Conservation (phyloP, 2,113 vertebrate genomes). For the Actinemys pallida region DNA sequence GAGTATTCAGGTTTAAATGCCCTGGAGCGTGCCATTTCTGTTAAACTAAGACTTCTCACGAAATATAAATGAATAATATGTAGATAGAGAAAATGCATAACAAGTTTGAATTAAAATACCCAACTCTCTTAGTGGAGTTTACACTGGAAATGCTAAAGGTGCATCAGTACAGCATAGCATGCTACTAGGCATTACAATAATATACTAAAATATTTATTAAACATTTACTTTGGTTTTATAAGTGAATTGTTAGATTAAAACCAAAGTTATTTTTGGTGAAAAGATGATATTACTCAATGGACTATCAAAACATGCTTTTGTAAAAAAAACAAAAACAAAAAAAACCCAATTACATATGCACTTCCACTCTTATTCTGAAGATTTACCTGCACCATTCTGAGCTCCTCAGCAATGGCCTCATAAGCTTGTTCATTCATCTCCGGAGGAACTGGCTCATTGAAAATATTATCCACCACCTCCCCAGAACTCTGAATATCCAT, state of each 20-base stretch:
- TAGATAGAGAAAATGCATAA: not conserved
- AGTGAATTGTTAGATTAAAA: not conserved
- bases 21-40: not conserved
- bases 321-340: not conserved
- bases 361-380: not conserved
- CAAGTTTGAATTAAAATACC: not conserved
- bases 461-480: constrained; percentile 76
- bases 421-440: constrained; percentile 91
- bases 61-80: not conserved
- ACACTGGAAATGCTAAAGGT: not conserved
- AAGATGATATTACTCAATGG: not conserved
- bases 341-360: not conserved
- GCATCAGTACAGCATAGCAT: not conserved
- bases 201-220: not conserved
- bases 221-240: not conserved
- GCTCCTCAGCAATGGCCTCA: constrained; percentile 90
- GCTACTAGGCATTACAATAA: not conserved
- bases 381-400: constrained; percentile 88
- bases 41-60: not conserved
- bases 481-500: constrained; percentile 14
- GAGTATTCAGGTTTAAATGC: not conserved
- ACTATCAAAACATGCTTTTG: not conserved
- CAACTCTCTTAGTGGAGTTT: not conserved
- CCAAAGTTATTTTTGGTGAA: not conserved
- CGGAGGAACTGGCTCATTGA: constrained; percentile 85